Evolutionary conservation across 2,888 invertebrate genomes (phyloP).

Genomic region (Eurois occulta): DNA sequence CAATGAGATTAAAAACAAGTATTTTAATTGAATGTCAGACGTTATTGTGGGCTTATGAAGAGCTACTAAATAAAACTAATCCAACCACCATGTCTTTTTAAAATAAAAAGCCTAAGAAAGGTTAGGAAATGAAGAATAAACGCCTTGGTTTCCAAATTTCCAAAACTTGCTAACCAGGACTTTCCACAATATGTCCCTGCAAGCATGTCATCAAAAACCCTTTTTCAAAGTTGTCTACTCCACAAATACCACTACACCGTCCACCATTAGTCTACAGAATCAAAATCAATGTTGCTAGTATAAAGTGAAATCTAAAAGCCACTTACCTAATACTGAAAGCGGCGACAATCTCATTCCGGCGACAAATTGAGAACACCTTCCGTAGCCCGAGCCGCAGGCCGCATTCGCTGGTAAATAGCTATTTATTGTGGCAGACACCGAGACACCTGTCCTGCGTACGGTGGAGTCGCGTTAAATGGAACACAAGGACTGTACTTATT

Average conservation of each 20-base stretch:
- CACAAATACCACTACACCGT: constrained; percentile 39
- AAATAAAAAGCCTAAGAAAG: neutral
- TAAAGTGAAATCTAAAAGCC: constrained; percentile 88
- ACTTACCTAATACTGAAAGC: constrained; percentile 87
- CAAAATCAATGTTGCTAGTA: constrained; percentile 70
- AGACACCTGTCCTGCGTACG: constrained; percentile 84
- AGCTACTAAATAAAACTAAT: neutral
- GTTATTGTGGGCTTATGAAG: neutral
- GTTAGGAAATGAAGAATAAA: too few relatives aligned
- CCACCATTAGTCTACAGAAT: constrained; percentile 54
- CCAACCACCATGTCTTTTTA: neutral
- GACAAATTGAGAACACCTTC: constrained; percentile 90
- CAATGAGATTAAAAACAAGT: neutral
- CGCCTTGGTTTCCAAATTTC: too few relatives aligned
- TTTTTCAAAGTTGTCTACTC: constrained; percentile 1
- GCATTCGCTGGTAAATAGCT: constrained; percentile 85
- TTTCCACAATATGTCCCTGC: neutral
- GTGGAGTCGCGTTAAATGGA: constrained; percentile 68
- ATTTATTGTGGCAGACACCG: constrained; percentile 84
- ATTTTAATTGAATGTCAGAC: neutral
- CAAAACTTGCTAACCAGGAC: neutral
- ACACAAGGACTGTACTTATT: constrained; percentile 36
- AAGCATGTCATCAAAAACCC: neutral
- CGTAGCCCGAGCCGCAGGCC: constrained; percentile 78
- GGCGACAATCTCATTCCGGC: constrained; percentile 88